Evolutionary conservation across 2,888 invertebrate species (phyloP).

Genomic region (Cataglyphis albicans): DNA sequence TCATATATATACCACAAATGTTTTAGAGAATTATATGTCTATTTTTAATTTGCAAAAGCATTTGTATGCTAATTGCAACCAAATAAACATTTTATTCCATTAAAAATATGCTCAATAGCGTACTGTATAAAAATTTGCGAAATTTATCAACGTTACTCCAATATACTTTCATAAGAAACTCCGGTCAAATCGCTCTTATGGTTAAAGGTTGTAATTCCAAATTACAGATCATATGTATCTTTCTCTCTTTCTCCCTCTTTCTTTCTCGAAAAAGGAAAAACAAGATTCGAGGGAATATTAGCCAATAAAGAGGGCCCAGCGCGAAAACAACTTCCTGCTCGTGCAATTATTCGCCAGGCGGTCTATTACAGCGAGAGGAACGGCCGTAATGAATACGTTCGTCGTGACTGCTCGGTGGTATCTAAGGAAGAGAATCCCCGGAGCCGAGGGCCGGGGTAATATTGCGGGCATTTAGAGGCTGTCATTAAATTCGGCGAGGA

Average conservation of each 20-base stretch:
- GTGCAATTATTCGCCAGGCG: slow-evolving; percentile 31
- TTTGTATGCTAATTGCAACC: background rate
- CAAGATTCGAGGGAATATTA: background rate
- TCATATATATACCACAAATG: background rate
- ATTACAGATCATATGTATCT: slow-evolving; percentile 20
- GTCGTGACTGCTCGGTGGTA: slow-evolving; percentile 24
- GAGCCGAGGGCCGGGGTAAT: slow-evolving; percentile 38
- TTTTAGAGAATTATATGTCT: background rate
- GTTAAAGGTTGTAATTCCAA: background rate
- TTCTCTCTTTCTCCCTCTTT: background rate
- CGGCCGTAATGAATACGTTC: slow-evolving; percentile 56
- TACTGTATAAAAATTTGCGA: background rate
- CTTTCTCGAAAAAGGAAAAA: background rate
- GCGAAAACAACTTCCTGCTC: slow-evolving; percentile 44
- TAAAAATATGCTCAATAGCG: background rate
- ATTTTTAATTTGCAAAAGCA: background rate
- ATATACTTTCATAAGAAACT: background rate
- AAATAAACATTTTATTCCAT: background rate
- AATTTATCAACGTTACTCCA: background rate
- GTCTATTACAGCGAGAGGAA: slow-evolving; percentile 27
- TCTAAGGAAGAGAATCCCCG: slow-evolving; percentile 55
- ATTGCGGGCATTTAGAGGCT: slow-evolving; percentile 52
- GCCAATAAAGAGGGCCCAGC: slow-evolving; percentile 11
- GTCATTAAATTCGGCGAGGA: slow-evolving; percentile 62
- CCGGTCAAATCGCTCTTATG: background rate